phyloP scores from a whole-genome alignment of 2,888 invertebrate genomes.

The Barypeithes pellucidus region DNA sequence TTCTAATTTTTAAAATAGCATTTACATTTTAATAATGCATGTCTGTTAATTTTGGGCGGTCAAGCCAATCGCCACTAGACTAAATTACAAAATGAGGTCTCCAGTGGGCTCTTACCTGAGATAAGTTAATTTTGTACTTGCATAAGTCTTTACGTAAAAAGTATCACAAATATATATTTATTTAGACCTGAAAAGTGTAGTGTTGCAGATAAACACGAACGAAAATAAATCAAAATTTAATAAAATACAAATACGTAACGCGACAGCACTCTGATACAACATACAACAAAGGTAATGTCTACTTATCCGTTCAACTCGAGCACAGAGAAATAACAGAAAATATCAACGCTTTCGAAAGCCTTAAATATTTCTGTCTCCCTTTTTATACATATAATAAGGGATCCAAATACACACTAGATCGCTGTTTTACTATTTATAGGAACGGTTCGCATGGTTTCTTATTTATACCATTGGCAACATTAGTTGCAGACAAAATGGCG shows the following conservation, averaged over 20 bases:
- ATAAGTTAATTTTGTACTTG: slow-evolving; percentile 26
- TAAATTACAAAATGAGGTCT: background rate
- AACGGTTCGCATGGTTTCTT: too few species aligned
- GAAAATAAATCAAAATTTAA: slow-evolving; percentile 2
- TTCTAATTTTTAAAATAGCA: background rate
- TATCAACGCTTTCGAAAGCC: too few species aligned
- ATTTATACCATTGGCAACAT: slow-evolving; percentile 4
- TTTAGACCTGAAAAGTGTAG: background rate
- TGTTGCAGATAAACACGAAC: background rate
- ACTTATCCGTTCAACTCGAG: background rate
- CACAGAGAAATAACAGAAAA: background rate
- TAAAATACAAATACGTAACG: slow-evolving; percentile 7
- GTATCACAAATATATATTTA: slow-evolving; percentile 19
- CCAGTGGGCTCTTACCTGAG: slow-evolving; percentile 8
- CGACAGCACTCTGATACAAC: background rate
- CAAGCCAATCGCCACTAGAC: background rate
- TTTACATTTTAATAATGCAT: background rate
- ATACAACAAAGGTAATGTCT: background rate
- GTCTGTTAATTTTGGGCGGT: background rate
- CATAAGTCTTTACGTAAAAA: slow-evolving; percentile 7
- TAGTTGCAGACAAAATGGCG: background rate
- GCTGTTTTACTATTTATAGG: too few species aligned
- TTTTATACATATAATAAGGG: background rate
- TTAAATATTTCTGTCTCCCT: background rate
- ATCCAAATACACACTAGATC: too few species aligned